Evolutionary conservation across 2,888 invertebrate genomes (phyloP).

Genomic region (Crepidodera aurea): DNA sequence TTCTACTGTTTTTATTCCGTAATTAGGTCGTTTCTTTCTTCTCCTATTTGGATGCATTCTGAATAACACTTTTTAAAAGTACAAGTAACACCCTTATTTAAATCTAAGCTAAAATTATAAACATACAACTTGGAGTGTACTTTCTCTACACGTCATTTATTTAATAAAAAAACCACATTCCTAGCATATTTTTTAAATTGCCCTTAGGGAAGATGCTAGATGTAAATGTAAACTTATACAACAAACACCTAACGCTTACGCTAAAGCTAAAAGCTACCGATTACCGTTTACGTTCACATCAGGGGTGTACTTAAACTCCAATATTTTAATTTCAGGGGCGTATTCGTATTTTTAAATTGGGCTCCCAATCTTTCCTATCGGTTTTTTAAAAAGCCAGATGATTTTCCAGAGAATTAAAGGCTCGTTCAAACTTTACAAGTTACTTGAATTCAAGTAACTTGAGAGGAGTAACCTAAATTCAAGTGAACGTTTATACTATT

Average conservation of each 20-base stretch:
- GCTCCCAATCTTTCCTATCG: no score
- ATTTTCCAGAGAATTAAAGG: no score
- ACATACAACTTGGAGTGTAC: slow-evolving; percentile 20
- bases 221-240: slow-evolving; percentile 19
- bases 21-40: slow-evolving; percentile 75
- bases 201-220: slow-evolving; percentile 24
- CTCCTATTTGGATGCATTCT: slow-evolving; percentile 70
- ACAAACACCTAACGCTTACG: background rate
- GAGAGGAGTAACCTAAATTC: no score
- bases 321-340: no score
- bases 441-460: no score
- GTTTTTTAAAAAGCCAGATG: no score
- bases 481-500: no score
- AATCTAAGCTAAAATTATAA: slow-evolving; percentile 13
- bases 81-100: slow-evolving; percentile 11
- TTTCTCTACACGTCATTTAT: slow-evolving; percentile 31
- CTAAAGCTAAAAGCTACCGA: background rate
- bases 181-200: slow-evolving; percentile 29
- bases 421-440: no score
- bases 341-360: no score
- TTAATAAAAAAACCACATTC: slow-evolving; percentile 30
- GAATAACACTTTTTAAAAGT: background rate
- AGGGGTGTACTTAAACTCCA: background rate
- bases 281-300: background rate
- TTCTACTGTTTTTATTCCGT: slow-evolving; percentile 83